Conservation (phyloP, 2,888 invertebrate genomes). For the Calameuta pallipes region DNA sequence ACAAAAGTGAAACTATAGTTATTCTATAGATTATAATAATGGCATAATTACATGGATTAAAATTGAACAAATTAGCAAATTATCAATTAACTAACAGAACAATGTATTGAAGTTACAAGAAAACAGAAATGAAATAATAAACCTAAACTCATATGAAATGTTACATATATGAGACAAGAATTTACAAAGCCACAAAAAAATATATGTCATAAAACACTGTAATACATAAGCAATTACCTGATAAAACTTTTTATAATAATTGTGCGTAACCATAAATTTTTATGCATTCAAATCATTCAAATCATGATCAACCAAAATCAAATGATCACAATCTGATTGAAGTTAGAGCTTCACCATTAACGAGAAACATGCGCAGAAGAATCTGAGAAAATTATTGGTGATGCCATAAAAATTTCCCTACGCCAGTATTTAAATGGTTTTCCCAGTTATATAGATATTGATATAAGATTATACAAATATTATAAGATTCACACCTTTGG, state of each 20-base stretch:
- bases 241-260: not conserved
- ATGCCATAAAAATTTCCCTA: not conserved
- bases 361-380: not conserved
- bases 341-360: not conserved
- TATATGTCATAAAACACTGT: not conserved
- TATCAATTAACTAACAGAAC: not conserved
- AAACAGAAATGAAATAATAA: not conserved
- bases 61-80: not conserved
- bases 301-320: not conserved
- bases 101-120: not conserved
- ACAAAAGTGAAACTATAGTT: not conserved
- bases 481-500: not conserved
- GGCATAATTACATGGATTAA: not conserved
- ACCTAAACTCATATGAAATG: not conserved
- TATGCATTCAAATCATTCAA: not conserved
- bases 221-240: not conserved
- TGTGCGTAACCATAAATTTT: not conserved
- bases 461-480: not conserved
- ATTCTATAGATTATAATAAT: not conserved
- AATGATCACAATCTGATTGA: not conserved
- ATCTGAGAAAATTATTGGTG: not conserved
- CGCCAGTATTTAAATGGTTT: not conserved
- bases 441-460: not conserved
- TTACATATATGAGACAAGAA: not conserved
- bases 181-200: not conserved